Percentiles rank a stretch among this genome's conserved stretches.
These are phyloP conservation scores for Otocyon megalotis DNA, from an alignment of 2,113 vertebrate genomes.

Conservation along the genomic window DNA sequence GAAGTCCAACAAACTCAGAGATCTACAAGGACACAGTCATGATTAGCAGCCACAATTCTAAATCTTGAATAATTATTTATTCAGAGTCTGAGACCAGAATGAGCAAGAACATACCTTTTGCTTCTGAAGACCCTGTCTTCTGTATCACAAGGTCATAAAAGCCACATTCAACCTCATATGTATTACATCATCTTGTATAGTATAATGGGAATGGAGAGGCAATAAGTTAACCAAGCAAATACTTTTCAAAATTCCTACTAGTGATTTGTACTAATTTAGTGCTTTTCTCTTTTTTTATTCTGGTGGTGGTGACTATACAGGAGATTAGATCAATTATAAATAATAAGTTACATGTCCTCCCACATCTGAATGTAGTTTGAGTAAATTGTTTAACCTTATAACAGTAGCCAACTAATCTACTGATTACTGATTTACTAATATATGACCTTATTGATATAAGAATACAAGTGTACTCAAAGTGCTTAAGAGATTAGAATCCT, in stretches of 20 bases:
- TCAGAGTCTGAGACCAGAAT: neutral
- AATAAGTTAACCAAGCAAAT: neutral
- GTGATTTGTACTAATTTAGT: neutral
- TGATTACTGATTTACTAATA: neutral
- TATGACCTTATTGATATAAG: neutral
- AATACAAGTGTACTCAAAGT: neutral
- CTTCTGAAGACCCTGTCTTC: neutral
- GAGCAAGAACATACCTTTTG: neutral
- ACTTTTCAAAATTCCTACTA: neutral
- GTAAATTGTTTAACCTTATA: neutral
- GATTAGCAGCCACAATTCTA: neutral
- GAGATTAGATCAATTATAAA: neutral
- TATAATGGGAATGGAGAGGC: neutral
- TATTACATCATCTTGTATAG: neutral
- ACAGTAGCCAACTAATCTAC: neutral
- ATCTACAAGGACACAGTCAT: neutral
- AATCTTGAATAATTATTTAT: neutral
- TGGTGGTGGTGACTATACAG: neutral
- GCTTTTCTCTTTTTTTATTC: neutral
- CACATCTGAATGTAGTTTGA: neutral
- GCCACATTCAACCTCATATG: neutral
- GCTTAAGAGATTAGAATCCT: neutral
- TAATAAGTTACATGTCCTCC: neutral
- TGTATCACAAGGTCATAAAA: neutral
- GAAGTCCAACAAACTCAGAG: neutral